Percentiles rank a stretch among this genome's conserved stretches.
Conservation (phyloP, 2,113 vertebrate genomes). For the Eptesicus fuscus region DNA sequence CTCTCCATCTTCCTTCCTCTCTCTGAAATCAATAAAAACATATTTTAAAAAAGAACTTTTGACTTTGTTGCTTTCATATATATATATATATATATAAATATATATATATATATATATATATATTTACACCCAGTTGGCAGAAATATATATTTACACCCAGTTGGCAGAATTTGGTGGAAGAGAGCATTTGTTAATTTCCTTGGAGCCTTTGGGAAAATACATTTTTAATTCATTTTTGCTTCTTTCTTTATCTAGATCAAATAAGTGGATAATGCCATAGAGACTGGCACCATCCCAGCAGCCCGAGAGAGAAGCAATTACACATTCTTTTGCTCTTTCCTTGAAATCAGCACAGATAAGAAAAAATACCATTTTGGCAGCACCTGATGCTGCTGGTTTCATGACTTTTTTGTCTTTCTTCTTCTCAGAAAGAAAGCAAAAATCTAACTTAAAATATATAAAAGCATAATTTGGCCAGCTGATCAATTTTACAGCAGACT, state of each 20-base stretch:
- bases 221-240: conserved; percentile 68
- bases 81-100: no score
- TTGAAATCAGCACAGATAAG: conserved; percentile 70
- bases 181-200: conserved; percentile 37
- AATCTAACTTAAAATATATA: background rate
- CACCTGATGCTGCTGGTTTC: conserved; percentile 45
- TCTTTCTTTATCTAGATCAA: conserved; percentile 60
- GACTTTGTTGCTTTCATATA: background rate
- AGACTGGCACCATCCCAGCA: conserved; percentile 24
- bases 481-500: conserved; percentile 65
- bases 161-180: conserved; percentile 26
- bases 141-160: conserved; percentile 42
- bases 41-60: background rate
- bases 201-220: conserved; percentile 51
- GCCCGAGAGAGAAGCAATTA: conserved; percentile 57
- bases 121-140: no score
- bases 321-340: conserved; percentile 51
- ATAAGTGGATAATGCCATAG: conserved; percentile 57
- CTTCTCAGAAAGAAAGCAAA: conserved; percentile 69
- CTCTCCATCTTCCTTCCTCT: no score
- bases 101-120: no score
- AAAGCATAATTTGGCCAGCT: conserved; percentile 51
- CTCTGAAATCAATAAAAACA: no score
- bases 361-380: conserved; percentile 57
- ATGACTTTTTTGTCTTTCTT: background rate